Conservation (phyloP, 2,888 invertebrate genomes). For the Chymomyza amoena region DNA sequence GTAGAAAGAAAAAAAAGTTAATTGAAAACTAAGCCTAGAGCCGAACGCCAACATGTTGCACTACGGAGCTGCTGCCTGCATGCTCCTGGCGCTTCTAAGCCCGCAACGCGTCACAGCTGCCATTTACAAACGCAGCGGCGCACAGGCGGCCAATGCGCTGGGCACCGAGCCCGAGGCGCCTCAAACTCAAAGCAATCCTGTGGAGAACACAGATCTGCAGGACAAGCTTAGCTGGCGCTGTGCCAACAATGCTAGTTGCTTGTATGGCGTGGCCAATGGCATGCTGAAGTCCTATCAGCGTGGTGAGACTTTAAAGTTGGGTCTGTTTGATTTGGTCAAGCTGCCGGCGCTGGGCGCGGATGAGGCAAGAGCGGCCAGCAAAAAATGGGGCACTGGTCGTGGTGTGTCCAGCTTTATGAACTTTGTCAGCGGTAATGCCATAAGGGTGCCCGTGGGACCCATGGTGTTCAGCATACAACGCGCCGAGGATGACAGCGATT, state of each 20-base stretch:
- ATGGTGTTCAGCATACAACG: constrained; percentile 78
- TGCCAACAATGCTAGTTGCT: constrained; percentile 83
- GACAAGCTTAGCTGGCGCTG: constrained; percentile 79
- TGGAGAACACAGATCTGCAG: constrained; percentile 68
- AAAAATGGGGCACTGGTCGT: constrained; percentile 66
- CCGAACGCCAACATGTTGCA: constrained; percentile 36
- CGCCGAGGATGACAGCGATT: constrained; percentile 76
- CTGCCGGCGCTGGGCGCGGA: constrained; percentile 64
- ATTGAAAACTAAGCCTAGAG: not conserved
- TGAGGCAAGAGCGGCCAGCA: constrained; percentile 47
- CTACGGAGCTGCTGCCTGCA: constrained; percentile 39
- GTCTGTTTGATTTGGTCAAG: constrained; percentile 81
- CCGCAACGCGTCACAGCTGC: constrained; percentile 42
- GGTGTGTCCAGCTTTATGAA: constrained; percentile 73
- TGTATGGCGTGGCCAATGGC: constrained; percentile 80
- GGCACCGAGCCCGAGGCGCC: constrained; percentile 15
- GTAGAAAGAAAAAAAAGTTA: constrained; percentile 3
- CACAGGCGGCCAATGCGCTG: constrained; percentile 38
- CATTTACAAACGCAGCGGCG: constrained; percentile 57
- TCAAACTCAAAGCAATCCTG: constrained; percentile 8
- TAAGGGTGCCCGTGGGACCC: constrained; percentile 77
- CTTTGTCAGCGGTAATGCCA: constrained; percentile 76
- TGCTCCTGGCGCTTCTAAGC: constrained; percentile 40
- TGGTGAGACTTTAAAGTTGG: constrained; percentile 81
- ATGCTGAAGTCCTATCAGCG: constrained; percentile 80